These are phyloP conservation scores for Synodontis membranacea DNA, from an alignment of 2,113 vertebrate species.

Conservation along the genomic window DNA sequence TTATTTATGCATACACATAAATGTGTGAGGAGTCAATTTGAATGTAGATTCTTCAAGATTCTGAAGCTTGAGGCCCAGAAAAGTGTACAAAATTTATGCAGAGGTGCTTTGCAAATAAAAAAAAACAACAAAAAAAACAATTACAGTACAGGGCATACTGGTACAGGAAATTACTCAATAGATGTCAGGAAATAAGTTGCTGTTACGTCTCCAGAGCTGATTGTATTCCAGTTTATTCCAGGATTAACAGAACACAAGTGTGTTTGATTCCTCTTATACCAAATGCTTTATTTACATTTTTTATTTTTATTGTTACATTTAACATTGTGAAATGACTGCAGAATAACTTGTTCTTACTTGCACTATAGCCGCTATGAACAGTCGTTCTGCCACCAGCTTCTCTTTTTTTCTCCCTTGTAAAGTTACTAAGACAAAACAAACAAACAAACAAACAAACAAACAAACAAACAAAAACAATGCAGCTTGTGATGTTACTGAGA, in stretches of 20 bases:
- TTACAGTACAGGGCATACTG: too few relatives aligned
- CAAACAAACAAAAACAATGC: not conserved
- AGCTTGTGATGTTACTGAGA: not conserved
- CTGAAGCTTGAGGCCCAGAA: not conserved
- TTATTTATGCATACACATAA: not conserved
- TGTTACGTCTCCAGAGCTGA: not conserved
- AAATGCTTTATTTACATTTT: not conserved
- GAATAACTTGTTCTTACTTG: not conserved
- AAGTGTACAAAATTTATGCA: not conserved
- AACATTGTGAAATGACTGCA: not conserved
- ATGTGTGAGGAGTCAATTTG: not conserved
- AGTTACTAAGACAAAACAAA: not conserved
- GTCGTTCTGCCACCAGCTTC: not conserved
- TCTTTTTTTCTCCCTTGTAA: not conserved
- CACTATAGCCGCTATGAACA: not conserved
- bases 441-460: not conserved
- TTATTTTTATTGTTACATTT: not conserved
- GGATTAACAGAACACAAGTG: not conserved
- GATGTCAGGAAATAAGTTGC: not conserved
- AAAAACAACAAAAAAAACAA: too few relatives aligned
- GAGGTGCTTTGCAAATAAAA: too few relatives aligned
- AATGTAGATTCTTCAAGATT: too few relatives aligned
- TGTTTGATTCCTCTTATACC: not conserved
- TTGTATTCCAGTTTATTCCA: not conserved
- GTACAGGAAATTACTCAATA: too few relatives aligned